These are phyloP conservation scores for Diarsia brunnea DNA, from an alignment of 2,888 invertebrate genomes.

Conservation along the genomic window DNA sequence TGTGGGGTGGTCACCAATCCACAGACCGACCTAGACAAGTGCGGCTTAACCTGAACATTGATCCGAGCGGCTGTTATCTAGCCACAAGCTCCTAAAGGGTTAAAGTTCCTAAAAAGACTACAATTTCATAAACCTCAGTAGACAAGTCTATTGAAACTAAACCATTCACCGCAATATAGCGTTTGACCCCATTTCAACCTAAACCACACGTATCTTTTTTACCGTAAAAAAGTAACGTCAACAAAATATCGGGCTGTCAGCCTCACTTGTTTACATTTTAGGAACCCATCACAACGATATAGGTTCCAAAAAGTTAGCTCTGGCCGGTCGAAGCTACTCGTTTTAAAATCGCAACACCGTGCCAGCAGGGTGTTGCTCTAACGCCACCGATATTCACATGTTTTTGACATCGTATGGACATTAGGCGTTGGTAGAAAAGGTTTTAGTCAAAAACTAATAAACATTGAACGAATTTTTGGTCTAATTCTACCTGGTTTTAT, in stretches of 20 bases:
- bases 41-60: no score
- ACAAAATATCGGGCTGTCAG: conserved; percentile 14
- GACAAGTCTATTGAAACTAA: not conserved
- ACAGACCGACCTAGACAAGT: no score
- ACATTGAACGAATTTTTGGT: not conserved
- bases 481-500: no score
- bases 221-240: conserved; percentile 5
- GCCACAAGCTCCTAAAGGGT: no score
- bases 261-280: conserved; percentile 45
- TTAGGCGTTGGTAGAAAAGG: not conserved
- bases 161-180: no score
- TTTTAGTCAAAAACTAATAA: not conserved
- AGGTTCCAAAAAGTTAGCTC: conserved; percentile 33
- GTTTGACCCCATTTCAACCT: not conserved
- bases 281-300: conserved; percentile 27
- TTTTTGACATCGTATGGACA: conserved; percentile 18
- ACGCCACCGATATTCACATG: conserved; percentile 1
- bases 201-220: not conserved
- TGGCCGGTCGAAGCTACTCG: not conserved
- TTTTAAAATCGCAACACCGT: conserved; percentile 42
- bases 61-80: no score
- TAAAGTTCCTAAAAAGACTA: not conserved
- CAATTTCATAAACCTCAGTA: not conserved
- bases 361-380: conserved; percentile 6
- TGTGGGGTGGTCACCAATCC: no score